phyloP scores from a whole-genome alignment of 2,113 vertebrate species.

The Periophthalmus modestus region DNA sequence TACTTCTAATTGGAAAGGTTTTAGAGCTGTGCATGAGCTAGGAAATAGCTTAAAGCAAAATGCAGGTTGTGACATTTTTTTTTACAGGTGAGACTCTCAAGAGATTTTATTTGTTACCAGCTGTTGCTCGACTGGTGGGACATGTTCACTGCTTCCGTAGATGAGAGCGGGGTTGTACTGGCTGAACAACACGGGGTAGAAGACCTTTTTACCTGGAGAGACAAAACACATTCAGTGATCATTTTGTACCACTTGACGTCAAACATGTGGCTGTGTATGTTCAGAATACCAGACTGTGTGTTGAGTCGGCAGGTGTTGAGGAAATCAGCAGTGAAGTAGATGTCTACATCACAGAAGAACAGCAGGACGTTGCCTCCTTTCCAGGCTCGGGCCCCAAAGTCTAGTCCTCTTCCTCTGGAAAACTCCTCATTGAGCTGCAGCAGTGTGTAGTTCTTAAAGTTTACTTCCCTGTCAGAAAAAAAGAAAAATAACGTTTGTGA shows the following conservation, averaged over 20 bases:
- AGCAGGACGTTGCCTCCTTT: constrained; percentile 92
- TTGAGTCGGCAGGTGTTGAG: constrained; percentile 93
- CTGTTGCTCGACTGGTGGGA: constrained; percentile 91
- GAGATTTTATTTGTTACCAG: constrained; percentile 79
- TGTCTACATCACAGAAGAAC: constrained; percentile 98
- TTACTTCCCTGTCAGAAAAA: constrained; percentile 80
- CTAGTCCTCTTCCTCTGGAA: constrained; percentile 92
- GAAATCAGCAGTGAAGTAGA: constrained; percentile 95
- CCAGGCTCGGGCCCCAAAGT: constrained; percentile 92
- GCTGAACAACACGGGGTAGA: constrained; percentile 97
- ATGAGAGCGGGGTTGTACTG: constrained; percentile 95
- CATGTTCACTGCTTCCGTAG: constrained; percentile 86
- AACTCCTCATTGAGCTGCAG: constrained; percentile 95
- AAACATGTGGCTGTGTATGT: constrained; percentile 4
- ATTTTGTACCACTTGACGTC: neutral
- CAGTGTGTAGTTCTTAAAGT: constrained; percentile 94
- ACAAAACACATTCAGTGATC: constrained; percentile 7
- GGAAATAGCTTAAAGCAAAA: constrained; percentile 10
- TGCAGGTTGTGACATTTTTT: neutral
- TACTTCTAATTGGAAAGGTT: neutral
- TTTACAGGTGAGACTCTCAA: constrained; percentile 19
- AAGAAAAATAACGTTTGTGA: constrained; percentile 12
- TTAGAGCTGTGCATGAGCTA: constrained; percentile 15
- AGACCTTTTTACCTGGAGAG: constrained; percentile 93
- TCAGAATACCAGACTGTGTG: constrained; percentile 85